Evolutionary conservation across 30 jellyfish, hydroid and myxozoan genomes (phyloP), one percentile per base, ranked within the genome.

Genomic region (Aurelia aurita): DNA sequence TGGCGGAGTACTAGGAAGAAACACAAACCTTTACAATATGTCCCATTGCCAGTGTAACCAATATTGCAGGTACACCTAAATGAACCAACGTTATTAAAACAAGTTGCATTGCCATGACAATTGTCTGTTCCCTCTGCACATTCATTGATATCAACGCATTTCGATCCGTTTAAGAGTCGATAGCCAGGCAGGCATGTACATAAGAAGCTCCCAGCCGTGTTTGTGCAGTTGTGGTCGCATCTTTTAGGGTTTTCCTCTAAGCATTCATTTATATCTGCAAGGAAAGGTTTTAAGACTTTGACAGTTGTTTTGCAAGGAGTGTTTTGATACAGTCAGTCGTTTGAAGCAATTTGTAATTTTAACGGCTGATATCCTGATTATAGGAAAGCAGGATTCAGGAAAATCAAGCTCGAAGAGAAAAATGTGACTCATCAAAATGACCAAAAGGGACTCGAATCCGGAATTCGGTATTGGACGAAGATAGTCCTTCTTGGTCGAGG

Each of bases 21-120:
- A 39, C 12, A 39, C 51, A 39, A 13, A 77, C 79, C 89, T 77
- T 43, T 63, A 47, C 90, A 80, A 27, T 64, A 31, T 54, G 49
- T 67, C 6, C 90, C 90, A 53, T 80, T 64, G 18, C 90, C 90
- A 64, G 90, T 80, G 45, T 64, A 80, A 12, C 90, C 90, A 51
- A 45, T 44, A 13, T 64, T 64, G 63, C 90, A 80, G 20, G 19
- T 5, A 53, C 95, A 85, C 3, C 12, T 46, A 34, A 1, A 72
- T 0, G 67, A n/a, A 3, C 95, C 89, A 5, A 12, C 13, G 46
- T 28, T 85, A 26, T 85, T 70, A n/a, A 10, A 57, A 44, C 95
- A 85, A 18, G 76, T 85, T n/a, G 95, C 95, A 20, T 74, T 72
- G 43, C 13, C 27, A 46, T 85, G 84, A 32, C 95, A 85, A 25